A percentile compares a stretch with the other conserved stretches of the same genome.
Evolutionary conservation across 2,113 vertebrate genomes (phyloP).

Genomic region (Python bivittatus): DNA sequence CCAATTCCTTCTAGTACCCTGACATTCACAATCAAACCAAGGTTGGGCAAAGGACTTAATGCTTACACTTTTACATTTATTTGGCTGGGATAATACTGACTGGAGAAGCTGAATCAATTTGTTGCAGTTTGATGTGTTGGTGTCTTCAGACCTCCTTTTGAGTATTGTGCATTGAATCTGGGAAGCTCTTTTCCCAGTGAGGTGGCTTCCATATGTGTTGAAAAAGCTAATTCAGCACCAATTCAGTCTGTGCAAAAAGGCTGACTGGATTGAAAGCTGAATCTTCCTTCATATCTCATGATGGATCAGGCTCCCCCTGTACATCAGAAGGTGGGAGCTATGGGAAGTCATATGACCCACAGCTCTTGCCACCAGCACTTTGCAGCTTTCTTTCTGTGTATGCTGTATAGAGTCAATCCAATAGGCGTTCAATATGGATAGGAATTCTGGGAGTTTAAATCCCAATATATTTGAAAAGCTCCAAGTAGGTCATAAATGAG

Average conservation of each 20-base stretch:
- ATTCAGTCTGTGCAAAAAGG: not conserved
- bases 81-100: not conserved
- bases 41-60: not conserved
- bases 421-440: too few species aligned
- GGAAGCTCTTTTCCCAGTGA: not conserved
- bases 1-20: not conserved
- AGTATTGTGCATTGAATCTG: not conserved
- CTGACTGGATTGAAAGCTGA: not conserved
- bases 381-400: not conserved
- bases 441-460: too few species aligned
- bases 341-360: not conserved
- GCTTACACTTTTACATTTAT: not conserved
- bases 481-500: too few species aligned
- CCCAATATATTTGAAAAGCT: too few species aligned
- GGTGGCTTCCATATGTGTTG: not conserved
- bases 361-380: not conserved
- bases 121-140: not conserved
- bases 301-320: not conserved
- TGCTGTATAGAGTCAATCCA: too few species aligned
- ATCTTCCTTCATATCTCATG: not conserved
- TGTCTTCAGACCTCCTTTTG: not conserved
- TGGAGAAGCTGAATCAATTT: not conserved
- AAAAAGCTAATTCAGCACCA: not conserved
- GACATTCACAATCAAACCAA: not conserved
- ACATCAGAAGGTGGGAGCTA: not conserved